Evolutionary conservation across 2,113 vertebrate species (phyloP).

Genomic region (Atlantisia rogersi): DNA sequence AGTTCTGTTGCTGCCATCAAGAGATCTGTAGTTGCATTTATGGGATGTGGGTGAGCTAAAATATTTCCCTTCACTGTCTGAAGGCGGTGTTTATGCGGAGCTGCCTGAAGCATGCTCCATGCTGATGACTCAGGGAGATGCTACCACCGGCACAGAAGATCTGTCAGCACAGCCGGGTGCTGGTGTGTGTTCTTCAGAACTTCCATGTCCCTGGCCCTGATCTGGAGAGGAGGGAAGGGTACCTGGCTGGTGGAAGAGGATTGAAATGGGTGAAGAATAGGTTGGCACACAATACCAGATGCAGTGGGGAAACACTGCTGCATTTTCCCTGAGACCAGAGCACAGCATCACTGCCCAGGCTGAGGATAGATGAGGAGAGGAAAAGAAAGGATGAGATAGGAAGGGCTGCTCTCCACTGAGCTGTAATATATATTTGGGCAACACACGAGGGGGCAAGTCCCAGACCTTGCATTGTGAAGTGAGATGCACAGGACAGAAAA

Average conservation of each 20-base stretch:
- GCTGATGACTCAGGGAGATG: neutral
- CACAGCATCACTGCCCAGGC: neutral
- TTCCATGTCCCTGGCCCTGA: neutral
- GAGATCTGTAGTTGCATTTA: neutral
- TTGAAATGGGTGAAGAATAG: neutral
- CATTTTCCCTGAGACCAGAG: neutral
- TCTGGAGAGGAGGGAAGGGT: rapidly evolving
- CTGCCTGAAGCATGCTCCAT: neutral
- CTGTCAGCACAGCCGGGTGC: neutral
- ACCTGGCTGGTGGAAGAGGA: neutral
- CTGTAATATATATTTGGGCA: neutral
- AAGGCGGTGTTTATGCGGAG: neutral
- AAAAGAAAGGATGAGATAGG: neutral
- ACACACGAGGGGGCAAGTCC: too few relatives aligned
- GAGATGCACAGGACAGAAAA: neutral
- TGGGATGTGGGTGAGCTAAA: slow-evolving; percentile 15
- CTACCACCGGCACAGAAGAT: neutral
- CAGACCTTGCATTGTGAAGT: neutral
- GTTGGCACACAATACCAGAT: neutral
- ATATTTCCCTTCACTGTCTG: neutral
- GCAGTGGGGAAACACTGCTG: neutral
- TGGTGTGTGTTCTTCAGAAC: neutral
- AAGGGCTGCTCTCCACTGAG: neutral
- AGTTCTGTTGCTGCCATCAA: slow-evolving; percentile 21
- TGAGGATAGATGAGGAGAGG: neutral